These are phyloP conservation scores for Cromileptes altivelis DNA, from an alignment of 2,113 vertebrate genomes.

Conservation along the genomic window DNA sequence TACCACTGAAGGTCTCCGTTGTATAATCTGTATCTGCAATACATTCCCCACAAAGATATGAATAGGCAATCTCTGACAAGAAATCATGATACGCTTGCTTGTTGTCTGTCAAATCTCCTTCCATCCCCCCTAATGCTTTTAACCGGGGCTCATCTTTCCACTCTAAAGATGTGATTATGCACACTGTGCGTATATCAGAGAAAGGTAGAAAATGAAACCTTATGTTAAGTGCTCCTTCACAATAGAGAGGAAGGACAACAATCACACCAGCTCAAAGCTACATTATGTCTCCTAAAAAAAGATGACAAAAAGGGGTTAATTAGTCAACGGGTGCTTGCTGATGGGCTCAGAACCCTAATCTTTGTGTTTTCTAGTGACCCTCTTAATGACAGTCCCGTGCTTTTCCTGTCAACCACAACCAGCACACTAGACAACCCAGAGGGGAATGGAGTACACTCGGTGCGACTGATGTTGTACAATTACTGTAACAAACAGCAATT, in stretches of 20 bases:
- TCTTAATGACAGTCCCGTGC: background rate
- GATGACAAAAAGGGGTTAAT: slow-evolving; percentile 24
- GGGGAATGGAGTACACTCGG: background rate
- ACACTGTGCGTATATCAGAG: background rate
- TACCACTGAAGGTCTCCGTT: background rate
- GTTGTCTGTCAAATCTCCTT: slow-evolving; percentile 25
- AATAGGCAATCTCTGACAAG: slow-evolving; percentile 17
- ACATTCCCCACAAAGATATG: slow-evolving; percentile 20
- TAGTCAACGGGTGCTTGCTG: background rate
- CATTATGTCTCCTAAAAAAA: slow-evolving; percentile 1
- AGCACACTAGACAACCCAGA: background rate
- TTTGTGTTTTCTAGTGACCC: slow-evolving; percentile 14
- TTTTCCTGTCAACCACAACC: slow-evolving; percentile 3
- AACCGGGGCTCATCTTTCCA: slow-evolving; percentile 22
- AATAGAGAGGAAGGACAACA: background rate
- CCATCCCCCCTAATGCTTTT: background rate
- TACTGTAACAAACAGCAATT: background rate
- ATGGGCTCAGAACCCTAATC: slow-evolving; percentile 4
- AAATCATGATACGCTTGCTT: slow-evolving; percentile 5
- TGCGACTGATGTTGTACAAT: background rate
- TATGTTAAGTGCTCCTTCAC: background rate
- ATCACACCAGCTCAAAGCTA: slow-evolving; percentile 1
- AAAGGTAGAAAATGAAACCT: slow-evolving; percentile 10
- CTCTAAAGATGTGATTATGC: slow-evolving; percentile 28
- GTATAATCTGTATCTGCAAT: background rate